These are phyloP conservation scores for Ranitomeya imitator DNA, from an alignment of 2,113 vertebrate species.

Conservation along the genomic window DNA sequence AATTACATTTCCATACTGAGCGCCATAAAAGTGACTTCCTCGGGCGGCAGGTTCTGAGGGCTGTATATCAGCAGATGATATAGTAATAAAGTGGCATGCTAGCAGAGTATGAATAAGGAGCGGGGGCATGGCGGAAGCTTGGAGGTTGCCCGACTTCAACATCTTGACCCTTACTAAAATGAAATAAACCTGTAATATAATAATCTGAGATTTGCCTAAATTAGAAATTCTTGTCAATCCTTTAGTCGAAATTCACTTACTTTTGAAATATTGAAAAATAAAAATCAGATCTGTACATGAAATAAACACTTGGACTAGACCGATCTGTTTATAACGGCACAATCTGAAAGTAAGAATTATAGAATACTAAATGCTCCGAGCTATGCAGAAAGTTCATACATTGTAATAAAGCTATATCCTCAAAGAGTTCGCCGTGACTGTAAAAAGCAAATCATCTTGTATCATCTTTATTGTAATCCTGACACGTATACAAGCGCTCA, in stretches of 20 bases:
- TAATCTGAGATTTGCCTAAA: background rate
- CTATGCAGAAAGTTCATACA: background rate
- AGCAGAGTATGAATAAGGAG: conserved; percentile 40
- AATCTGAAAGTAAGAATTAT: background rate
- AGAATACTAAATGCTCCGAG: background rate
- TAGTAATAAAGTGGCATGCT: conserved; percentile 67
- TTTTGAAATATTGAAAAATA: background rate
- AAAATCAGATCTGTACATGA: background rate
- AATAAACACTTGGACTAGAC: background rate
- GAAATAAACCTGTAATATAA: background rate
- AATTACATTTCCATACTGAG: conserved; percentile 72
- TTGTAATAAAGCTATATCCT: background rate
- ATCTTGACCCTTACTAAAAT: conserved; percentile 32
- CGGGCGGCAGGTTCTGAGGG: conserved; percentile 61
- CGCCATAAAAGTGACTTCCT: conserved; percentile 62
- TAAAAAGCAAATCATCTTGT: background rate
- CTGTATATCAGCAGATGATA: conserved; percentile 71
- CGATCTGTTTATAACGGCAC: background rate
- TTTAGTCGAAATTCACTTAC: background rate
- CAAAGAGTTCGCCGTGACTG: background rate
- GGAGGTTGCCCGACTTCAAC: background rate
- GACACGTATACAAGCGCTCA: background rate
- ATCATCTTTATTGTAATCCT: background rate
- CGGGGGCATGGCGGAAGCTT: background rate
- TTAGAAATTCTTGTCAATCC: background rate